phyloP scores from a whole-genome alignment of 23 tunicate genomes.

The Ciona savignyi region DNA sequence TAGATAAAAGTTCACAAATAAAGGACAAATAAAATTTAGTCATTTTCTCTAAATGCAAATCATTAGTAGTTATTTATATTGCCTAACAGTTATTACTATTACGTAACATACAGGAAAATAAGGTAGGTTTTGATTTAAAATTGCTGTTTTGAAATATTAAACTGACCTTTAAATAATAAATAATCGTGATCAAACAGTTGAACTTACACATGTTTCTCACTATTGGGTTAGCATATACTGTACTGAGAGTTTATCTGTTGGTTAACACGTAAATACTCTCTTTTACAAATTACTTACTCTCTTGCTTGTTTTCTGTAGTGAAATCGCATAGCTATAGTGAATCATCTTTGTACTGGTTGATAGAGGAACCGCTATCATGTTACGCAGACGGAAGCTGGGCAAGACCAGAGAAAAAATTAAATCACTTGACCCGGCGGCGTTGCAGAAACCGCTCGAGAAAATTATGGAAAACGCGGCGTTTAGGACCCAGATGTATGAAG shows the following conservation, averaged over 20 bases:
- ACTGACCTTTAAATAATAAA: no score
- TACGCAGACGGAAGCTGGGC: constrained; percentile 12
- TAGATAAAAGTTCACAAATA: no score
- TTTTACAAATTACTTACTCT: neutral
- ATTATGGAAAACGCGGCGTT: neutral
- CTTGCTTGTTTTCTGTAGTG: neutral
- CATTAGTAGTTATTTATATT: no score
- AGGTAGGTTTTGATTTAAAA: no score
- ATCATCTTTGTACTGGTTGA: neutral
- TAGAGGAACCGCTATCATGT: neutral
- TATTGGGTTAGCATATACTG: no score
- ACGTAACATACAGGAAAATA: neutral
- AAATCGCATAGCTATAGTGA: neutral
- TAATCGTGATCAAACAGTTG: no score
- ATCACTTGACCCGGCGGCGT: neutral
- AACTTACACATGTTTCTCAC: neutral
- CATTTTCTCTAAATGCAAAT: no score
- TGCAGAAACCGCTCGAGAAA: constrained; percentile 7
- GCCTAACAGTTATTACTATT: neutral
- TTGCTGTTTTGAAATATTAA: neutral
- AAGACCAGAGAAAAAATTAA: constrained; percentile 10
- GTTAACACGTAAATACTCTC: neutral
- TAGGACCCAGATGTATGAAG: constrained; percentile 4
- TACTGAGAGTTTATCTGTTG: no score
- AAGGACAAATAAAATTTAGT: no score